Conservation (phyloP, 2,113 vertebrate species). For the Hemibates koningsi region DNA sequence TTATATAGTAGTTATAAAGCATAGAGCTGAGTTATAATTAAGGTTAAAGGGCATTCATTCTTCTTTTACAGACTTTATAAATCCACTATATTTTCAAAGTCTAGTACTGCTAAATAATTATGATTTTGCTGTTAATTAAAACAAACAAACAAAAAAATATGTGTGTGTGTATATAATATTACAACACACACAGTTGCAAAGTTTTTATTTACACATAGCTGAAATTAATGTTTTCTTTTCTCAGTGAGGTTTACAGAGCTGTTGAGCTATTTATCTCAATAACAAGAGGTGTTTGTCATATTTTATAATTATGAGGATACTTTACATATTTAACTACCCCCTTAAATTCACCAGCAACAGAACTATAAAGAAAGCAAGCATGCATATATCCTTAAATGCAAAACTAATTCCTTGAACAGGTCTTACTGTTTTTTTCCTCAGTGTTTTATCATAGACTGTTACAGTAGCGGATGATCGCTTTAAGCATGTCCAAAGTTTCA, state of each 20-base stretch:
- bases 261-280: background rate
- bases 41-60: background rate
- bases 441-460: background rate
- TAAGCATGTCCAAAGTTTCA: background rate
- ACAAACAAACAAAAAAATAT: background rate
- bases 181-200: background rate
- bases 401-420: background rate
- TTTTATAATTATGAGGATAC: background rate
- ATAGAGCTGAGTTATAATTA: background rate
- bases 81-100: background rate
- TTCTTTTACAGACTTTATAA: background rate
- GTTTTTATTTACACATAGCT: background rate
- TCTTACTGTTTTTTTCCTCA: background rate
- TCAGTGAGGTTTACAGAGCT: background rate
- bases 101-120: background rate
- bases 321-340: background rate
- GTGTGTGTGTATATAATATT: fast-evolving
- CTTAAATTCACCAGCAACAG: background rate
- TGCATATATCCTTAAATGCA: background rate
- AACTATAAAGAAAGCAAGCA: background rate
- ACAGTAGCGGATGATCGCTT: background rate
- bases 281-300: background rate
- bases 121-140: background rate
- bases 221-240: background rate
- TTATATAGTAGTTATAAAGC: background rate